phyloP scores from a whole-genome alignment of 2,113 vertebrate species.

The Gadus macrocephalus region DNA sequence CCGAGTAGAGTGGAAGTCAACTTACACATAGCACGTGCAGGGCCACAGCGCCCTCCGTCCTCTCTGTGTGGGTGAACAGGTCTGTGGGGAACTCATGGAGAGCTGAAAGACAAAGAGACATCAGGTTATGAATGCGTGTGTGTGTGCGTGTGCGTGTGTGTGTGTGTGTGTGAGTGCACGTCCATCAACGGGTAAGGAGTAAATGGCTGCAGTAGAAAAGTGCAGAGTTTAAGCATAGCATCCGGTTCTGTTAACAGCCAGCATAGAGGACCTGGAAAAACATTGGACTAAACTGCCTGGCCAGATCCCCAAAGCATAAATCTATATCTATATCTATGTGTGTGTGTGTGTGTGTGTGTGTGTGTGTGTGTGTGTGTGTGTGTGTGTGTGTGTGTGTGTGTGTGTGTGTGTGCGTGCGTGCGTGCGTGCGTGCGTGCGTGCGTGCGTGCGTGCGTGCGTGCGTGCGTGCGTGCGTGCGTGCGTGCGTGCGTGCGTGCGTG shows the following conservation, averaged over 20 bases:
- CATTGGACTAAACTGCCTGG: conserved; percentile 24
- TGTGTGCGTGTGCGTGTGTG: conserved; percentile 7
- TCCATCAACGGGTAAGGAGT: too few relatives aligned
- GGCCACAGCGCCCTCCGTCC: conserved; percentile 84
- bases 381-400: conserved; percentile 7
- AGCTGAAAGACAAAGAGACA: conserved; percentile 72
- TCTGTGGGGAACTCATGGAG: conserved; percentile 89
- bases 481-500: neutral
- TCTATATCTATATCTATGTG: neutral
- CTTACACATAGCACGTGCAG: conserved; percentile 93
- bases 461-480: conserved; percentile 5
- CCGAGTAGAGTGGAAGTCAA: conserved; percentile 30
- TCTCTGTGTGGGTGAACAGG: conserved; percentile 83
- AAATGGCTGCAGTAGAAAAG: too few relatives aligned
- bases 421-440: conserved; percentile 1
- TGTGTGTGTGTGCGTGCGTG: conserved; percentile 2
- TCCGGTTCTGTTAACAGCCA: neutral
- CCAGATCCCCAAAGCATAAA: conserved; percentile 1
- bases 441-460: neutral
- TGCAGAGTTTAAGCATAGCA: neutral
- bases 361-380: neutral
- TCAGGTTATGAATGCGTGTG: neutral
- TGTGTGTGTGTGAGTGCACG: neutral
- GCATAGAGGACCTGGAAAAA: conserved; percentile 18
- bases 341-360: conserved; percentile 1